Percentiles rank a stretch among this genome's conserved stretches.
These are phyloP conservation scores for Notarius quadriscutis DNA, from an alignment of 2,113 vertebrate genomes.

Conservation along the genomic window DNA sequence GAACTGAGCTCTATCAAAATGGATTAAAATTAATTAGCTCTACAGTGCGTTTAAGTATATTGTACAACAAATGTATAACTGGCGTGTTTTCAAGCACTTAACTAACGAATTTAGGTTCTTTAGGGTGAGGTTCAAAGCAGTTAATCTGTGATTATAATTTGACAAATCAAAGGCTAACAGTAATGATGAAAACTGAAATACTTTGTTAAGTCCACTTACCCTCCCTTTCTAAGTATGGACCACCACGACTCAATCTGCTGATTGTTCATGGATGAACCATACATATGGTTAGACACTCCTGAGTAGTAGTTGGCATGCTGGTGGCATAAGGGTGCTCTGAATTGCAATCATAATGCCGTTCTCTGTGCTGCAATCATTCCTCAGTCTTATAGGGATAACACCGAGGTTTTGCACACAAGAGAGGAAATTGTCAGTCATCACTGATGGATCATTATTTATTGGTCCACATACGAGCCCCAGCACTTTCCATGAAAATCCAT, in stretches of 20 bases:
- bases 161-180: background rate
- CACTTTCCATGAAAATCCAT: no score
- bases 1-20: constrained; percentile 46
- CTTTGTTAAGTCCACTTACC: constrained; percentile 23
- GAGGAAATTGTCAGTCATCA: constrained; percentile 43
- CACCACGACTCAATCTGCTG: background rate
- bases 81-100: background rate
- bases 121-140: no score
- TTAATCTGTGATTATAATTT: no score
- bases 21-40: background rate
- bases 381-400: constrained; percentile 43
- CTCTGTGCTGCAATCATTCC: constrained; percentile 50
- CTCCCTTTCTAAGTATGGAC: background rate
- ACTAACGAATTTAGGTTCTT: background rate
- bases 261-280: constrained; percentile 40
- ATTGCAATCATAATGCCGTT: constrained; percentile 44
- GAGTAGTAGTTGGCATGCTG: constrained; percentile 38
- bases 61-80: background rate
- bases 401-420: constrained; percentile 36
- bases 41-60: background rate
- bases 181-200: background rate
- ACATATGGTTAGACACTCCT: constrained; percentile 49
- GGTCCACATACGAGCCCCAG: no score
- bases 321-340: constrained; percentile 33
- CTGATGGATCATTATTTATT: background rate